Percentiles rank a stretch among this genome's conserved stretches.
Conservation (phyloP, 53 echinoderm and acorn worm genomes). For the Echinarachnius parma region DNA sequence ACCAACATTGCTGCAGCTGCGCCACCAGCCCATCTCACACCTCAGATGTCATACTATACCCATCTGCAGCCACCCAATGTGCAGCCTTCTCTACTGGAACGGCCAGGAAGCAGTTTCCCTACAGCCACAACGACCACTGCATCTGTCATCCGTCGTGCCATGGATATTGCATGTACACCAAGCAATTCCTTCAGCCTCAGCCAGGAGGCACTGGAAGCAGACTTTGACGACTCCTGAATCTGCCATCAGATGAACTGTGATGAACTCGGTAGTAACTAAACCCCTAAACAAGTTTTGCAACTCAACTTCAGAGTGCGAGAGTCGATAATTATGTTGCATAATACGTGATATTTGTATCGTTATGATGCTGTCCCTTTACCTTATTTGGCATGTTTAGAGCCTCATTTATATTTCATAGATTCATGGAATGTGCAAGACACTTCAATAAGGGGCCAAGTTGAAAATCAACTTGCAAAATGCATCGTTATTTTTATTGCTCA, state of each 20-base stretch:
- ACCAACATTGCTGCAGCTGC: slow-evolving; percentile 19
- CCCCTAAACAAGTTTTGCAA: too few species aligned
- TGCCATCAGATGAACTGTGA: background rate
- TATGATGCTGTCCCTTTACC: too few species aligned
- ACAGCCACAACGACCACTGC: slow-evolving; percentile 15
- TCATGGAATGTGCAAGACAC: too few species aligned
- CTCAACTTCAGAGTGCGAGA: too few species aligned
- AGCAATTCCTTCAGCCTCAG: slow-evolving; percentile 21
- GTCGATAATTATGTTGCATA: too few species aligned
- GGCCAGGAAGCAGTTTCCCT: slow-evolving; percentile 21
- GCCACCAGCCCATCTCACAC: slow-evolving; percentile 23
- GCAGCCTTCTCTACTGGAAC: slow-evolving; percentile 4
- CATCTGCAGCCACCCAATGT: slow-evolving; percentile 19
- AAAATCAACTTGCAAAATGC: too few species aligned
- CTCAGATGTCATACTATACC: slow-evolving; percentile 10
- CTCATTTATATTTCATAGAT: too few species aligned
- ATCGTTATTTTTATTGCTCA: too few species aligned
- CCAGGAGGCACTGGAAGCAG: slow-evolving; percentile 13
- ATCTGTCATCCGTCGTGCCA: slow-evolving; percentile 34
- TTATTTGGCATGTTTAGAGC: too few species aligned
- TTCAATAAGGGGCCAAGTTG: too few species aligned
- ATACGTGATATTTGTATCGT: too few species aligned
- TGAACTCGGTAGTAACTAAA: too few species aligned
- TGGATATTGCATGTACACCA: slow-evolving; percentile 32
- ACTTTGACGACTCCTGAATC: slow-evolving; percentile 18